Base-by-base conservation (phyloP, 2,797 vertebrate species). In the Sebastes steindachneri region DNA sequence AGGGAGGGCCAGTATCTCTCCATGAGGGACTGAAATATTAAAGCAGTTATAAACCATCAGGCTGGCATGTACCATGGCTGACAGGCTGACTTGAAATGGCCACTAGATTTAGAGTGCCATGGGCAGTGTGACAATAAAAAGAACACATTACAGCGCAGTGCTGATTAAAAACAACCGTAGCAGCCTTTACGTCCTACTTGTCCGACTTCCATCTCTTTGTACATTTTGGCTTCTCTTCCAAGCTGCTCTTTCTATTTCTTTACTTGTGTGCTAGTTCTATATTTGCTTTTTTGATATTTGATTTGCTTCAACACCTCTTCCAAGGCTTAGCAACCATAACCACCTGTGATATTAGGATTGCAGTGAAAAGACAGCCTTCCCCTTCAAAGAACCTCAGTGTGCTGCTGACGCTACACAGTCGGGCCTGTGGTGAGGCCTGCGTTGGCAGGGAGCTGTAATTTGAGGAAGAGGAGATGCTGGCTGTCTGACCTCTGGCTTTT, bases 401-500 rank as follows among this genome's bases (percentile, higher is more conserved):
- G 77, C 59, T 77, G 75, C 80, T 79, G 82, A 88, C 75, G 70
- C 59, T 68, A 45, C 58, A 63, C 85, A 63, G 31, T 51, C 62
- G 25, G 45, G 80, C 79, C 73, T 71, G 71, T 79, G 87, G 90
- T 86, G 86, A 88, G 68, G 76, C 75, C 80, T 66, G 33, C 74
- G 80, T 82, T 88, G 86, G 91, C 91, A 86, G 68, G 77, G 72
- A 74, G 76, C 79, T 88, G 91, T 93, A 91, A 95, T 93, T 92
- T 91, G 86, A 94, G 82, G 89, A 92, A 90, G 89, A 89, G 87
- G 88, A 87, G 79, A 74, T 82, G 83, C 78, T 78, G 60, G 58
- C 71, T 86, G 77, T 78, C 68, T 92, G 90, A 93, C 91, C 92
- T 66, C 64, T 82, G 84, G 73, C 74, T 84, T 83, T 68, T 91